A percentile compares a stretch with the other conserved stretches of the same genome.
These are phyloP conservation scores for Saiga tatarica DNA, from an alignment of 2,113 vertebrate genomes.

Conservation along the genomic window DNA sequence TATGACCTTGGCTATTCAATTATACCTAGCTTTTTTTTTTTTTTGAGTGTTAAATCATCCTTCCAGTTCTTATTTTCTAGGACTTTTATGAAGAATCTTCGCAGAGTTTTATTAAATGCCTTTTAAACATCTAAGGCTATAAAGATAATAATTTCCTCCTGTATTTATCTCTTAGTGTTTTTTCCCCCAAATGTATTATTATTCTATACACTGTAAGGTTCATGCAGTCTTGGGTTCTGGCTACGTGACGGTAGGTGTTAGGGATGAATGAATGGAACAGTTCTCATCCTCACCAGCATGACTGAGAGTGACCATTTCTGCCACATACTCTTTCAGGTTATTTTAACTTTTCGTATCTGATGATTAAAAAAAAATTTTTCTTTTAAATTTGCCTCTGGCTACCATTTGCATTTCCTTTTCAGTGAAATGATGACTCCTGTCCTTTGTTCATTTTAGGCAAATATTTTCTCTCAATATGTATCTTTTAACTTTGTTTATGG, in stretches of 20 bases:
- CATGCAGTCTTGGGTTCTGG: too few relatives aligned
- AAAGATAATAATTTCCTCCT: neutral
- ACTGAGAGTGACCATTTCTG: neutral
- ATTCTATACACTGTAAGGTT: neutral
- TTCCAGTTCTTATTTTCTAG: neutral
- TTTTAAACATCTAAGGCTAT: neutral
- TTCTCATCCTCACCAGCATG: neutral
- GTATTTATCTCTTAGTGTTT: neutral
- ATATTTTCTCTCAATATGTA: neutral
- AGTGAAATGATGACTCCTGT: neutral
- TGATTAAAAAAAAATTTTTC: neutral
- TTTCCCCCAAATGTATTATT: neutral
- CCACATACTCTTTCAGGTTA: neutral
- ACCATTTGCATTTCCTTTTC: neutral
- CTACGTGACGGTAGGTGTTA: neutral
- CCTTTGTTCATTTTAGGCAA: neutral
- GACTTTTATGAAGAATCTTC: neutral
- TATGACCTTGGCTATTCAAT: neutral
- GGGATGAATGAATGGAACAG: neutral
- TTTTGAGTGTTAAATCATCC: neutral
- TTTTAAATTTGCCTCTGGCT: neutral
- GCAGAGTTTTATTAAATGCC: neutral
- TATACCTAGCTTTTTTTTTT: neutral
- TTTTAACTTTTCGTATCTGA: neutral
- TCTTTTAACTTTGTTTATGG: neutral